phyloP scores from a whole-genome alignment of 2,888 invertebrate genomes.

The Yponomeuta evonymella region DNA sequence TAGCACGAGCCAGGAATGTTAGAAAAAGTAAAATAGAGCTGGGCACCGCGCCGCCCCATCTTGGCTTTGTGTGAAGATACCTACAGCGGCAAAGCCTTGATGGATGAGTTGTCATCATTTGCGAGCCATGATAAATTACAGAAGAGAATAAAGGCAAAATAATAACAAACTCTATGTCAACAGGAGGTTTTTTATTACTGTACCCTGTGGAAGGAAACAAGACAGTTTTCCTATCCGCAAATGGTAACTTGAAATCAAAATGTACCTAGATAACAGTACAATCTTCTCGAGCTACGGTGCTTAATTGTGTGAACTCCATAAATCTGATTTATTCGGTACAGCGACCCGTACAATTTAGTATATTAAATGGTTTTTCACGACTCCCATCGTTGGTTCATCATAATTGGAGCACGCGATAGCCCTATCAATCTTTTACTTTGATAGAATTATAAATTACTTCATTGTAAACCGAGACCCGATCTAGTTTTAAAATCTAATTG shows the following conservation, averaged over 20 bases:
- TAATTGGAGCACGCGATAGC: constrained; percentile 60
- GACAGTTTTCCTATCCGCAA: background rate
- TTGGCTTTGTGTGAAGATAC: background rate
- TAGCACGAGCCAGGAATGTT: constrained; percentile 48
- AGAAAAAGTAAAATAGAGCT: constrained; percentile 16
- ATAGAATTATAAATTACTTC: constrained; percentile 43
- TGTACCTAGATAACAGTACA: constrained; percentile 3
- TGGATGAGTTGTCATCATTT: constrained; percentile 9
- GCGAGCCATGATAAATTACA: background rate
- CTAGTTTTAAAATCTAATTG: constrained; percentile 25
- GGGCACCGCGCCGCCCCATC: background rate
- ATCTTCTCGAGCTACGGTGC: constrained; percentile 7
- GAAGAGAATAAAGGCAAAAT: background rate
- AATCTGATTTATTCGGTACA: constrained; percentile 12
- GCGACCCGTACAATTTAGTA: constrained; percentile 9
- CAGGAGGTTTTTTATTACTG: background rate
- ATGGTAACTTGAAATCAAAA: background rate
- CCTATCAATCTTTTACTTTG: constrained; percentile 50
- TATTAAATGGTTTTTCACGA: constrained; percentile 12
- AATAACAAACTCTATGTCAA: background rate
- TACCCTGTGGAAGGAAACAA: background rate
- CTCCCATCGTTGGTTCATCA: constrained; percentile 25
- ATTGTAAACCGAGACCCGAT: constrained; percentile 32
- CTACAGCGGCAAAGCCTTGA: constrained; percentile 7
- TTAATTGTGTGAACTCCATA: constrained; percentile 16